Conservation (phyloP, 2,113 vertebrate genomes). For the Turdus rufiventris region DNA sequence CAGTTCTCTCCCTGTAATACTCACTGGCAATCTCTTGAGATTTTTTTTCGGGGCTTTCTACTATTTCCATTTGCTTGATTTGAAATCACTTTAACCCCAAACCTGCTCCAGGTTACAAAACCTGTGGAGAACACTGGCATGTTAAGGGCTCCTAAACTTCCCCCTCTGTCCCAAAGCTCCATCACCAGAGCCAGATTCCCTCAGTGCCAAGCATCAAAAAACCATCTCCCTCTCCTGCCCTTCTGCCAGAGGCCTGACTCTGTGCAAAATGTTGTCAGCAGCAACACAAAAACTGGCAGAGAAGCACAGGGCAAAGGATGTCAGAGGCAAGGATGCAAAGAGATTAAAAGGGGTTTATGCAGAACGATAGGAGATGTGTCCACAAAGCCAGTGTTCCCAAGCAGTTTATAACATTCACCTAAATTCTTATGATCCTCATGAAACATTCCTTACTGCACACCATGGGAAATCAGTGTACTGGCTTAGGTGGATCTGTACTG, state of each 20-base stretch:
- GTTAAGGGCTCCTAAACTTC: not conserved
- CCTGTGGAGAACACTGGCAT: not conserved
- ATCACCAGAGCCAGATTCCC: not conserved
- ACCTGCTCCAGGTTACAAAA: not conserved
- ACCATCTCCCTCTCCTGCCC: not conserved
- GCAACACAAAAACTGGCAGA: not conserved
- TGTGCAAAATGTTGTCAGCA: not conserved
- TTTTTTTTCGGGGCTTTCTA: not conserved
- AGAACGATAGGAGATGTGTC: fast-evolving
- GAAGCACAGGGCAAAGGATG: not conserved
- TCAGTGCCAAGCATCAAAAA: not conserved
- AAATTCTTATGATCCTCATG: not conserved
- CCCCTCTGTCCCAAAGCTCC: not conserved
- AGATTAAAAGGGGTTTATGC: not conserved
- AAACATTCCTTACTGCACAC: not conserved
- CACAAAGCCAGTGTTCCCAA: not conserved
- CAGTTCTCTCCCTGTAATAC: not conserved
- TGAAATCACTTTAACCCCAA: not conserved
- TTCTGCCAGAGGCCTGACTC: not conserved
- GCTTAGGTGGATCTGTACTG: not conserved
- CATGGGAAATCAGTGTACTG: not conserved
- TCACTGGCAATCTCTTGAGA: not conserved
- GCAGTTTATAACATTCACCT: not conserved
- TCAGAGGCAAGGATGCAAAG: not conserved
- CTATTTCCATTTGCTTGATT: not conserved